phyloP scores from a whole-genome alignment of 2,888 invertebrate species.

The Melangyna quadrimaculata region DNA sequence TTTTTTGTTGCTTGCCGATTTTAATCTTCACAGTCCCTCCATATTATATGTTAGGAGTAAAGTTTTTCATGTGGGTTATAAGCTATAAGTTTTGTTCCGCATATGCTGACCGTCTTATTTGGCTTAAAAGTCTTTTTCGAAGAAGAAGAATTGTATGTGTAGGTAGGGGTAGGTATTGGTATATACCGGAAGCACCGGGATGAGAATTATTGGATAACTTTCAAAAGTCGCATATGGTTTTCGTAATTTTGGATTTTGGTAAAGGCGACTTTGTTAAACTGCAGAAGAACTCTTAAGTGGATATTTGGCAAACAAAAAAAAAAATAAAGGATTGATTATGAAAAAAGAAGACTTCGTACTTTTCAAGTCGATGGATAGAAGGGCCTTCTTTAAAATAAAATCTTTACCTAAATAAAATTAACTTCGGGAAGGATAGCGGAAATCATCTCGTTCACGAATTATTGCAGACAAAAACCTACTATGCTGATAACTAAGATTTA shows the following conservation, averaged over 20 bases:
- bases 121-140: constrained; percentile 27
- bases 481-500: too few species aligned
- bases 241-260: constrained; percentile 41
- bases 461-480: too few species aligned
- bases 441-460: too few species aligned
- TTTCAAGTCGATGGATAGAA: neutral
- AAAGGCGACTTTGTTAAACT: constrained; percentile 38
- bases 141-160: neutral
- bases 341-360: neutral
- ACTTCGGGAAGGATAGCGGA: too few species aligned
- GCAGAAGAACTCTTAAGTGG: constrained; percentile 30
- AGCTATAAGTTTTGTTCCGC: constrained; percentile 42
- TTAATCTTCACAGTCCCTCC: constrained; percentile 54
- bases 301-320: constrained; percentile 13
- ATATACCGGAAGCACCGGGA: neutral
- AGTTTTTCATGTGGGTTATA: constrained; percentile 42
- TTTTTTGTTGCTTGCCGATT: too few species aligned
- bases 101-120: constrained; percentile 62
- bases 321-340: constrained; percentile 5
- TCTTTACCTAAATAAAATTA: too few species aligned
- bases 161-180: neutral
- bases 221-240: constrained; percentile 61
- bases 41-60: constrained; percentile 23
- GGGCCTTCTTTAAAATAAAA: neutral
- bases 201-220: constrained; percentile 69